Evolutionary conservation across 2,113 vertebrate genomes (phyloP).

Genomic region (Dipodomys merriami): DNA sequence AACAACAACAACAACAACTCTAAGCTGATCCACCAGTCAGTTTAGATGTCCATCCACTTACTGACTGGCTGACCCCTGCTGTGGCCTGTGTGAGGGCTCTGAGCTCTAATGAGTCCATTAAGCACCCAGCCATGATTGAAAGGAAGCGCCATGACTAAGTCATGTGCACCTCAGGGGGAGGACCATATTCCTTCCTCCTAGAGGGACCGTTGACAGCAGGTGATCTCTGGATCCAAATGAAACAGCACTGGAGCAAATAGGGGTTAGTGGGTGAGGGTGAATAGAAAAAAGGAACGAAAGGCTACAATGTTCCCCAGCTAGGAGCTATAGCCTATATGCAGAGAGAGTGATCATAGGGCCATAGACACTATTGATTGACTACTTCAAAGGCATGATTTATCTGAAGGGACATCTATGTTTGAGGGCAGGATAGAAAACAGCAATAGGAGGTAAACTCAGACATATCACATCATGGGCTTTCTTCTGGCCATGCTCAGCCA

Average conservation of each 20-base stretch:
- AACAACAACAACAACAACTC: background rate
- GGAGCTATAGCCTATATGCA: background rate
- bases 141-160: no score
- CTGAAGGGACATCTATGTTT: background rate
- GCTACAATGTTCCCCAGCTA: background rate
- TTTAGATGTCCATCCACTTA: no score
- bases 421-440: background rate
- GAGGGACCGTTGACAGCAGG: background rate
- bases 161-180: background rate
- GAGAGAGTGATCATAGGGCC: background rate
- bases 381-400: no score
- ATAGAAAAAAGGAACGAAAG: background rate
- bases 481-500: background rate
- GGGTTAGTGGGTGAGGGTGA: no score
- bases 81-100: background rate
- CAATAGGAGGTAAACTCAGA: background rate
- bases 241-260: background rate
- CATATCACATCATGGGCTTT: background rate
- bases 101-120: background rate
- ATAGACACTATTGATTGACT: no score
- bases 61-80: background rate
- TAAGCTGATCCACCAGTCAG: no score
- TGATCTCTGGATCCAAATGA: background rate
- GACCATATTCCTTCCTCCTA: no score
- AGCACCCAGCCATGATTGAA: rapidly evolving